Evolutionary conservation across 2,797 vertebrate species (phyloP), one percentile per base, ranked within the genome.

Genomic region (Halcyon smyrnensis): DNA sequence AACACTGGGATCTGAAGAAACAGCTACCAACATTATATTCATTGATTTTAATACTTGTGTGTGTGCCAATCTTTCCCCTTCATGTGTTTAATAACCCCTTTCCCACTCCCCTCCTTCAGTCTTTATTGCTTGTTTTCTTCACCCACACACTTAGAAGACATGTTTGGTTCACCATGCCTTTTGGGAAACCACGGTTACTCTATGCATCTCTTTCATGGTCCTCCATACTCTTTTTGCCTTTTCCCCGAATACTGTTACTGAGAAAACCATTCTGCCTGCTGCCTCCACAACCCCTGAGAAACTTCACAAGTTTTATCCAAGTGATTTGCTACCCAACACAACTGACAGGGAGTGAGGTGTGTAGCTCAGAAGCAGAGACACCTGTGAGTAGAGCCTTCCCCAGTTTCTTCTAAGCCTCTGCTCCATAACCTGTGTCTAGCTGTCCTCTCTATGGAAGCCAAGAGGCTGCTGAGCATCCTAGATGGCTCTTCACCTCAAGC

Each of bases 261-360:
- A 67, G 16, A 75, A 81, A 89, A 77, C 8, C 19, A n/a, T 30
- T 43, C 19, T 63, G 32, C 12, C 15, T 39, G 11, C 43, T 87
- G 48, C n/a, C n/a, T 46, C 36, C 1, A 1, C 16, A 68, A n/a
- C 10, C 11, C 53, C 37, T 13, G 50, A 43, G 21, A 57, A 89
- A 70, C 21, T 28, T 65, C 25, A 2, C 12, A 46, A 30, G 32
- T 57, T 73, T 73, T 21, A 79, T 2, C 39, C 13, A 36, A 80
- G 43, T 6, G 9, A 46, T 50, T 37, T 74, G 56, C 30, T 77
- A n/a, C 1, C 6, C 18, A 67, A 67, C 0, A 0, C 12, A 56
- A 15, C 32, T 71, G 53, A 50, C 19, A 36, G 11, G 24, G 5
- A 10, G 27, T 39, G 39, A 45, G 53, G 17, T 3, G 8, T 14